These are phyloP conservation scores for Amiota mariae DNA, from an alignment of 2,888 invertebrate species.

Conservation along the genomic window DNA sequence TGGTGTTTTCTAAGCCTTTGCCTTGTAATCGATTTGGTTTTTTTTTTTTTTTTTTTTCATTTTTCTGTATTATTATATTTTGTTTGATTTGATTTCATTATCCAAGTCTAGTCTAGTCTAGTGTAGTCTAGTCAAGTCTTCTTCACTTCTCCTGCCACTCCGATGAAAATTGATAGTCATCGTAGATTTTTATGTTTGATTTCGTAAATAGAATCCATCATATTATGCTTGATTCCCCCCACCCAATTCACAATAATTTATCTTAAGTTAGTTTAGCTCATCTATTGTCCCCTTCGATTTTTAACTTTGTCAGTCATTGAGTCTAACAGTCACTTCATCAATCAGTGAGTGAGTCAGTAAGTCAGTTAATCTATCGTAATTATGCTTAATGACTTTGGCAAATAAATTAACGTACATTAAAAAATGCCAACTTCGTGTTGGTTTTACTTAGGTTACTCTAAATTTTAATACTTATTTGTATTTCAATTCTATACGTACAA, in stretches of 20 bases:
- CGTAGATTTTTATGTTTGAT: slow-evolving; percentile 24
- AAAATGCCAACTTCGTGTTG: slow-evolving; percentile 12
- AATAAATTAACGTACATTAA: slow-evolving; percentile 51
- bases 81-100: neutral
- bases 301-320: neutral
- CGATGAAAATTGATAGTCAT: slow-evolving; percentile 22
- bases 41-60: neutral
- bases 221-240: neutral
- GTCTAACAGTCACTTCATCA: neutral
- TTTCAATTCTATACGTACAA: too few relatives aligned
- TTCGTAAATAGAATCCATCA: slow-evolving; percentile 27
- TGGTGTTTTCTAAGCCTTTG: too few relatives aligned
- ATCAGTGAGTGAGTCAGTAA: neutral
- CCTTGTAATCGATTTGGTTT: neutral
- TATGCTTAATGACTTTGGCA: slow-evolving; percentile 52
- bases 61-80: too few relatives aligned
- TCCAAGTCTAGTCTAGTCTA: neutral
- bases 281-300: neutral
- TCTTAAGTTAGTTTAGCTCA: neutral
- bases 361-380: slow-evolving; percentile 32
- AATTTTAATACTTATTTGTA: neutral
- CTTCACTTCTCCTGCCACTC: neutral
- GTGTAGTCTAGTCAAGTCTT: too few relatives aligned
- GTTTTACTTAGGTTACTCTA: neutral
- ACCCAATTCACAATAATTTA: neutral